Evolutionary conservation across 2,113 vertebrate species (phyloP).

Genomic region (Okapia johnstoni): DNA sequence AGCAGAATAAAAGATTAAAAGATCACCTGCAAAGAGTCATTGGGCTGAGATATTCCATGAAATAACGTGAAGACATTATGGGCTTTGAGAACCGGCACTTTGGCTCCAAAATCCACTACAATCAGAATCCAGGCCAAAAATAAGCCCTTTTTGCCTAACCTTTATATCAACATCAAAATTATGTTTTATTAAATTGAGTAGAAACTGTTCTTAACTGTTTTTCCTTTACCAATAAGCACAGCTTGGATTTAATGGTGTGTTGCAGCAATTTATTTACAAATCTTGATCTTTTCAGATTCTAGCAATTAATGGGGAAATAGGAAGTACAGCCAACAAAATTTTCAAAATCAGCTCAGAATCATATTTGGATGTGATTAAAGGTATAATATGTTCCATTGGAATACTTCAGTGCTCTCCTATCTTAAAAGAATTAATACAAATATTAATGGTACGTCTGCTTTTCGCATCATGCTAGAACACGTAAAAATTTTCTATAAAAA

Average conservation of each 20-base stretch:
- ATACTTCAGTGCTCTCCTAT: constrained; percentile 77
- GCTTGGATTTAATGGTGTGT: constrained; percentile 75
- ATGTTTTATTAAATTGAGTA: constrained; percentile 42
- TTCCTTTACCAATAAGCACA: constrained; percentile 64
- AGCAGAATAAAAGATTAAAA: constrained; percentile 66
- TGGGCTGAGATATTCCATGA: constrained; percentile 30
- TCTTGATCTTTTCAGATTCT: constrained; percentile 80
- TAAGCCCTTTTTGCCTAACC: constrained; percentile 49
- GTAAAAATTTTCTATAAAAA: constrained; percentile 66
- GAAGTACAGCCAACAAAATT: constrained; percentile 65
- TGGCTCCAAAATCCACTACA: neutral
- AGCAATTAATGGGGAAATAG: constrained; percentile 83
- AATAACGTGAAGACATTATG: constrained; percentile 22
- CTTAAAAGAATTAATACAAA: constrained; percentile 83
- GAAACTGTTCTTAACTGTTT: constrained; percentile 51
- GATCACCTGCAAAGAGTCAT: neutral
- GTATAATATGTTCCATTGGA: constrained; percentile 84
- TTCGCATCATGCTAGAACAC: constrained; percentile 59
- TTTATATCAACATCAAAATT: constrained; percentile 49
- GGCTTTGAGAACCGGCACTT: constrained; percentile 41
- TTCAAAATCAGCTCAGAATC: constrained; percentile 80
- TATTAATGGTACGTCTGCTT: constrained; percentile 73
- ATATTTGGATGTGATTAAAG: constrained; percentile 85
- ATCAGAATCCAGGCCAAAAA: neutral
- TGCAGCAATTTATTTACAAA: constrained; percentile 79